These are phyloP conservation scores for Agriopis marginaria DNA, from an alignment of 2,888 invertebrate species.

Conservation along the genomic window DNA sequence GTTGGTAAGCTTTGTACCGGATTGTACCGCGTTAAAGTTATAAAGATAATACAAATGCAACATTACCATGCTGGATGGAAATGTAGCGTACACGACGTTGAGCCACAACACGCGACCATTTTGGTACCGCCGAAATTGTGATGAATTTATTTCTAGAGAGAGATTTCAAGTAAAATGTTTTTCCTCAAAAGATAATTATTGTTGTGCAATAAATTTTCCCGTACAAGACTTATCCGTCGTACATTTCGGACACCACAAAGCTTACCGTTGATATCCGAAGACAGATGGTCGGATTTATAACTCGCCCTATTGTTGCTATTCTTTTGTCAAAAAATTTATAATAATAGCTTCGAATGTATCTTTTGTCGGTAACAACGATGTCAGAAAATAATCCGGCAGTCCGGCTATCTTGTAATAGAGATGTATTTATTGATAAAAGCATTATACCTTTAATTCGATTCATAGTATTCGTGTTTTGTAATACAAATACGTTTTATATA, in stretches of 20 bases:
- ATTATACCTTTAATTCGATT: not conserved
- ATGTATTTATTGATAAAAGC: slow-evolving; percentile 6
- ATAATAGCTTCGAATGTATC: slow-evolving; percentile 16
- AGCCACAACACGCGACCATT: too few species aligned
- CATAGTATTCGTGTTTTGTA: not conserved
- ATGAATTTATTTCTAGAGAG: not conserved
- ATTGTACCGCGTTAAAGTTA: too few species aligned
- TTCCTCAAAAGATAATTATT: slow-evolving; percentile 1
- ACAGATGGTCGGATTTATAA: slow-evolving; percentile 40
- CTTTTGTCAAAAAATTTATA: slow-evolving; percentile 30
- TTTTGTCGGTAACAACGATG: slow-evolving; percentile 17
- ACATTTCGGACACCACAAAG: slow-evolving; percentile 21
- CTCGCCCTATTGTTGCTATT: slow-evolving; percentile 34
- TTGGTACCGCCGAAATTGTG: too few species aligned
- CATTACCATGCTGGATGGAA: too few species aligned
- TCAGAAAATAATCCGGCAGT: slow-evolving; percentile 14
- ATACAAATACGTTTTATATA: not conserved
- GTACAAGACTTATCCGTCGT: slow-evolving; percentile 15
- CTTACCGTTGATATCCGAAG: slow-evolving; percentile 36
- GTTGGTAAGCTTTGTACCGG: too few species aligned
- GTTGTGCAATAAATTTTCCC: slow-evolving; percentile 14
- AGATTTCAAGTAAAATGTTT: slow-evolving; percentile 3
- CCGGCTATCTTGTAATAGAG: not conserved
- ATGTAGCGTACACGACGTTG: too few species aligned
- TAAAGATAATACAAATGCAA: too few species aligned